Evolutionary conservation across 2,797 vertebrate species (phyloP).

Genomic region (Semaprochilodus insignis): DNA sequence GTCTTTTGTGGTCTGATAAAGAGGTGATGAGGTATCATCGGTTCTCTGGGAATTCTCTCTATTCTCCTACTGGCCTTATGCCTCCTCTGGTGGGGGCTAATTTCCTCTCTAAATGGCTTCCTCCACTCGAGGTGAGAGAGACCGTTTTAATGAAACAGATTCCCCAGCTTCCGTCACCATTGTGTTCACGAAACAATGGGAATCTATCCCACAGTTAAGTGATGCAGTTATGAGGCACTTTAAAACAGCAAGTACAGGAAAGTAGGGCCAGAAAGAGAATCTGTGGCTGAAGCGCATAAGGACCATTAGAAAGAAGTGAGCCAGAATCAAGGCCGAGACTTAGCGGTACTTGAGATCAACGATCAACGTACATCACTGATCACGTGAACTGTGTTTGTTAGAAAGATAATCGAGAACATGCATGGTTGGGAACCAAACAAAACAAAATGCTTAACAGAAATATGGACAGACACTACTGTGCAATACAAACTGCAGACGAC

Average conservation of each 20-base stretch:
- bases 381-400: too few species aligned
- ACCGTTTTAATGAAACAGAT: constrained; percentile 40
- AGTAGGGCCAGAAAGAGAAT: not conserved
- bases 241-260: constrained; percentile 25
- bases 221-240: constrained; percentile 5
- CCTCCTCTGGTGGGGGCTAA: constrained; percentile 23
- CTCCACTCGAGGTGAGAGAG: constrained; percentile 40
- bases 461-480: too few species aligned
- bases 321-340: too few species aligned
- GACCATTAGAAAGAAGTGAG: too few species aligned
- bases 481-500: too few species aligned
- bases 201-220: constrained; percentile 14
- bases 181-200: constrained; percentile 53
- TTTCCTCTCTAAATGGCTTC: constrained; percentile 43
- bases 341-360: too few species aligned
- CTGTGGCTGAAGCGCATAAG: not conserved
- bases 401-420: too few species aligned
- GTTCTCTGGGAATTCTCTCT: constrained; percentile 11
- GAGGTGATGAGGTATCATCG: constrained; percentile 36
- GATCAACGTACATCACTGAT: too few species aligned
- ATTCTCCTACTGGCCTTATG: constrained; percentile 37
- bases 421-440: too few species aligned
- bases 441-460: too few species aligned
- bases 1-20: constrained; percentile 23
- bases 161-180: constrained; percentile 44